Base-by-base conservation (phyloP, 2,888 invertebrate species). In the Leucozona laternaria region DNA sequence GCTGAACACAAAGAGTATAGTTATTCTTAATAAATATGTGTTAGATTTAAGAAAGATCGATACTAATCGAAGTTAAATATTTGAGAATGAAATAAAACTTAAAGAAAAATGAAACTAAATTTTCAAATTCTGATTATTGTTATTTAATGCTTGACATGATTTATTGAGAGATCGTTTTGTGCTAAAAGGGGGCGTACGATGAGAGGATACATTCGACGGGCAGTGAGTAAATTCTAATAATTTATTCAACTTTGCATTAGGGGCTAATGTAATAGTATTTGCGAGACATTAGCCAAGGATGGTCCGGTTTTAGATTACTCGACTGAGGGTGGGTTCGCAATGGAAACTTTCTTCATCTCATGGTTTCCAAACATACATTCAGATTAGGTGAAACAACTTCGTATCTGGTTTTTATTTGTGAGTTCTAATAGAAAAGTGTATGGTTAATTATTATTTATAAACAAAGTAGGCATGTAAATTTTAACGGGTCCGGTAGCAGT, bases 221-320 rank as follows among this genome's bases (percentile, higher is more conserved):
- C n/a, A n/a, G n/a, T n/a, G n/a, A n/a, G n/a, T n/a, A n/a, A n/a
- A n/a, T n/a, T n/a, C n/a, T n/a, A n/a, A n/a, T 15, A 40, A 40
- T 15, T 20, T 20, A 48, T 48, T 48, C 20, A 1, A 48, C 48
- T 48, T 48, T 20, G 4, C 4, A 2, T 1, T 50, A 22, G 22
- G 48, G 48, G 48, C 48, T 50, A 22, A 50, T 50, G 20, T 50
- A 4, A 50, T 50, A 50, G 4, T 22, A 50, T 50, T 50, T 22
- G 48, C 48, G 22, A 50, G 48, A 50, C 48, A 22, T 50, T 13
- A 50, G 48, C 48, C 48, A 50, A 22, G 48, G 48, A 50, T 22
- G 48, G 22, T 22, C 48, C 5, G 48, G 13, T 22, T 50, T 50
- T 22, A 22, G 22, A 2, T 4, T 22, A 22, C 48, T 50, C 22